Evolutionary conservation across 2,797 vertebrate genomes (phyloP).

Genomic region (Scarus forsteni): DNA sequence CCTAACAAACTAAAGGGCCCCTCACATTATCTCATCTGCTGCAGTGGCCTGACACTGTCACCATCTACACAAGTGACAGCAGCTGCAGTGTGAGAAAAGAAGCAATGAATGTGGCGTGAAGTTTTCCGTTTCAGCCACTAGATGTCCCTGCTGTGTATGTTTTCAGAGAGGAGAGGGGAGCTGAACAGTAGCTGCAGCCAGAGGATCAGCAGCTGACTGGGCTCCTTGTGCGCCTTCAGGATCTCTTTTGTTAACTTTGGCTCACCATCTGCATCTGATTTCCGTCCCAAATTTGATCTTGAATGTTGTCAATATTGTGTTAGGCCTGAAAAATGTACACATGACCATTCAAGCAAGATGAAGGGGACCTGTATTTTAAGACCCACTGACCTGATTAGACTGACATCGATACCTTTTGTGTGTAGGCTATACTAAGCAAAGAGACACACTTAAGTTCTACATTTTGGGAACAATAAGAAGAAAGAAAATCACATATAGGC

Average conservation of each 20-base stretch:
- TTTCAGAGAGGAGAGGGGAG: constrained; percentile 10
- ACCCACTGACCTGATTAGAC: no score
- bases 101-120: not conserved
- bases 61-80: not conserved
- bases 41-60: constrained; percentile 22
- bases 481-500: no score
- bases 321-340: not conserved
- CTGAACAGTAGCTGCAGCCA: constrained; percentile 39
- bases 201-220: constrained; percentile 22
- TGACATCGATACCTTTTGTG: no score
- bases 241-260: constrained; percentile 26
- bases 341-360: not conserved
- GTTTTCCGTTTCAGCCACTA: constrained; percentile 14
- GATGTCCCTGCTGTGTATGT: constrained; percentile 64
- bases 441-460: no score
- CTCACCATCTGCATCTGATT: constrained; percentile 4
- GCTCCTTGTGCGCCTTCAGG: constrained; percentile 31
- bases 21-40: constrained; percentile 65
- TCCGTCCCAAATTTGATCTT: constrained; percentile 11
- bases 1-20: constrained; percentile 53
- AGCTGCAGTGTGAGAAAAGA: constrained; percentile 4
- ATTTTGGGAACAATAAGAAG: no score
- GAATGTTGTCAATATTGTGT: not conserved
- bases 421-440: no score
- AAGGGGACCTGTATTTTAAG: not conserved